Evolutionary conservation across 2,113 vertebrate genomes (phyloP).

Genomic region (Ctenodactylus gundi): DNA sequence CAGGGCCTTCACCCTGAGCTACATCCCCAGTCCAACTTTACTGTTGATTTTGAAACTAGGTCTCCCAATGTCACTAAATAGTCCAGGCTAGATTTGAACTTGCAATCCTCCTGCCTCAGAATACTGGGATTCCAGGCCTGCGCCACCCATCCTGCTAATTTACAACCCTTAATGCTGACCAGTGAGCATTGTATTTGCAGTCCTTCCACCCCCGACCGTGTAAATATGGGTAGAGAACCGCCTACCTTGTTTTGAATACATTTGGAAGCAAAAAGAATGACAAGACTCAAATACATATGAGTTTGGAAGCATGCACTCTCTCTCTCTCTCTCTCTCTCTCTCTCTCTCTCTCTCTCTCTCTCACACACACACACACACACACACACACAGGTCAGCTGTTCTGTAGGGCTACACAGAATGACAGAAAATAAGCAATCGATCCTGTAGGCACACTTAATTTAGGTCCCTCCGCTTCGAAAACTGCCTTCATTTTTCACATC

Average conservation of each 20-base stretch:
- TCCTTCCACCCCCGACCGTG: background rate
- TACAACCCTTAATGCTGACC: background rate
- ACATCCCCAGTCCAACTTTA: too few relatives aligned
- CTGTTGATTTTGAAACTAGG: too few relatives aligned
- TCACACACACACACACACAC: background rate
- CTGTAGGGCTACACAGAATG: background rate
- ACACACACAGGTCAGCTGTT: background rate
- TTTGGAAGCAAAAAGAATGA: constrained; percentile 10
- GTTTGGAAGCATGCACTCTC: background rate
- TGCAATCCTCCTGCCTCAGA: too few relatives aligned
- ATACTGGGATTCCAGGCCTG: too few relatives aligned
- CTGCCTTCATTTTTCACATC: constrained; percentile 56
- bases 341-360: too few relatives aligned
- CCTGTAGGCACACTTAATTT: constrained; percentile 36
- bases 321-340: too few relatives aligned
- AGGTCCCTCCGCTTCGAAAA: constrained; percentile 32
- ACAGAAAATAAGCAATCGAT: constrained; percentile 45
- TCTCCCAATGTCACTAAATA: too few relatives aligned
- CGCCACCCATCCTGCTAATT: too few relatives aligned
- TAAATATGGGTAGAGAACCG: background rate
- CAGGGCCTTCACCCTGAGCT: too few relatives aligned
- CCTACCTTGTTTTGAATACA: constrained; percentile 33
- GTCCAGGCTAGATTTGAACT: too few relatives aligned
- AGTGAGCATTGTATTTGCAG: background rate
- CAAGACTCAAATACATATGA: constrained; percentile 40